Evolutionary conservation across 2,888 invertebrate species (phyloP), one percentile per base, ranked within the genome.

Genomic region (Mellilla xanthometata): DNA sequence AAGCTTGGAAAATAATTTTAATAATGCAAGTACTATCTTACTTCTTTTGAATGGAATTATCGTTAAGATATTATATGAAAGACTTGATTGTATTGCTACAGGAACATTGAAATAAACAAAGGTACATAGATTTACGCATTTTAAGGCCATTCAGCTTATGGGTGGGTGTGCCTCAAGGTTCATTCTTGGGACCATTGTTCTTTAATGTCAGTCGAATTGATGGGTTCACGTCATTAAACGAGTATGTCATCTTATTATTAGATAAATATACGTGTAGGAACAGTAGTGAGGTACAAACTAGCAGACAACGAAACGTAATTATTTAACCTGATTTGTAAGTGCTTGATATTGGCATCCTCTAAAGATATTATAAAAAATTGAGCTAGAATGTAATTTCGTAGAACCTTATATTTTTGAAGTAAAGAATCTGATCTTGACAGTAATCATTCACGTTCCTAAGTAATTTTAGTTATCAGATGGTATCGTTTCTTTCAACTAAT

Each of bases 81-180:
- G 7, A 5, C n/a, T 23, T 8, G 8, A 2, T 2, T 24, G 7
- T n/a, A 24, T 24, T n/a, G n/a, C 24, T 13, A 12, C 2, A 9
- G 12, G n/a, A 10, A 13, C 9, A 38, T 15, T 11, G 27, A 42
- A 36, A n/a, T n/a, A n/a, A 34, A 32, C 39, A 49, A 36, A 27
- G 29, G 36, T 40, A 5, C 24, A 33, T 32, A 22, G 22, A 29
- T 39, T 26, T 24, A 27, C 29, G 31, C 13, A 15, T n/a, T 8
- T 42, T 50, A 34, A 39, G 47, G 7, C 43, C 32, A 13, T 28
- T 40, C 23, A 9, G 13, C 6, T 46, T 22, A 36, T 36, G 28
- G 35, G 54, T 56, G 26, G 54, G 60, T 29, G 50, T 61, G 38
- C 57, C 38, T 47, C 66, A 65, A 63, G 63, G 67, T 47, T 48